Evolutionary conservation across 2,888 invertebrate genomes (phyloP), one percentile per base, ranked within the genome.

Genomic region (Aphidius colemani): DNA sequence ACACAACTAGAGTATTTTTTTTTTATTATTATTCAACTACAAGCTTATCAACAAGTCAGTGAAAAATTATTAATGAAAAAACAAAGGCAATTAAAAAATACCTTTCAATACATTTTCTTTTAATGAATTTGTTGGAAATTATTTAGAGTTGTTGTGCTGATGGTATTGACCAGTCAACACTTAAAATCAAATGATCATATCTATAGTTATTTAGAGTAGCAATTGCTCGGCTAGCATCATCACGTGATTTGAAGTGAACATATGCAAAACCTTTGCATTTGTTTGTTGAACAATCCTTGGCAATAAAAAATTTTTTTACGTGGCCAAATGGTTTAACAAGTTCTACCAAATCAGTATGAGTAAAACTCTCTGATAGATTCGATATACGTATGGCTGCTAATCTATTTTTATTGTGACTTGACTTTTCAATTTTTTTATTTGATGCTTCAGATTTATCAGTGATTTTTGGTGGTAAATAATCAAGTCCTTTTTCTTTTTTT

Each of bases 111-210:
- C 13, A 18, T 18, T 18, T 18, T 18, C 1, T 18, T 18, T 18
- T 18, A 18, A 18, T 2, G 13, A 18, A 18, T 18, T 18, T 18
- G 13, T 18, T 18, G 2, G 13, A 18, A 18, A 18, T 1, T 18
- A 18, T 18, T 18, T 18, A 18, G 13, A 18, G 13, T 18, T 18
- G 13, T 18, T 18, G 13, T 18, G 72, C 83, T 67, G 89, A 91
- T 51, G 94, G 94, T 80, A 96, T 98, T 0, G 98, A 97, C 98
- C 98, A 98, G 85, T 98, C 98, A n/a, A 98, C 99, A 83, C 90
- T 95, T 61, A 99, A 86, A 82, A 99, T 99, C 73, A 99, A 89
- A 85, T 99, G 97, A 84, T 98, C 98, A 81, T 97, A 98, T 68
- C 98, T 97, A 80, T 94, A 93, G 0, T 97, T 97, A 78, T 97